Evolutionary conservation across 2,888 invertebrate genomes (phyloP).

Genomic region (Phaonia tiefii): DNA sequence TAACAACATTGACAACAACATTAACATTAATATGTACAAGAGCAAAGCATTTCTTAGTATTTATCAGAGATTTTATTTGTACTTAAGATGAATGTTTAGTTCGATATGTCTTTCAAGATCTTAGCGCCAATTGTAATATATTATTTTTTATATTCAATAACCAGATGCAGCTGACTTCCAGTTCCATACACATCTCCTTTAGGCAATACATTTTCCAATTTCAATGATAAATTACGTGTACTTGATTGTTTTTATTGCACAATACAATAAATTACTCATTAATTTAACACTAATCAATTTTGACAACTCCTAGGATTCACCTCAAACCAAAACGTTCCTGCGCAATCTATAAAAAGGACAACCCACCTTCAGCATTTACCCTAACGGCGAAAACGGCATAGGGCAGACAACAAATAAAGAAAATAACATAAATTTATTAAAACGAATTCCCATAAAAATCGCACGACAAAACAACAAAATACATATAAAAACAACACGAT

Average conservation of each 20-base stretch:
- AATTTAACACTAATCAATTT: constrained; percentile 65
- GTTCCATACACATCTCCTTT: too few relatives aligned
- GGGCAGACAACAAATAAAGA: constrained; percentile 34
- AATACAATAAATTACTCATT: constrained; percentile 46
- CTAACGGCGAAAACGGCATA: constrained; percentile 2
- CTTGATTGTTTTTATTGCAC: constrained; percentile 15
- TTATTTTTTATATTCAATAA: too few relatives aligned
- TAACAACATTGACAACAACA: too few relatives aligned
- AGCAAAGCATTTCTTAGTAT: too few relatives aligned
- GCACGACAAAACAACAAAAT: constrained; percentile 37
- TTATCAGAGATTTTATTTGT: too few relatives aligned
- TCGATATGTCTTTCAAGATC: too few relatives aligned
- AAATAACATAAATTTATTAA: constrained; percentile 62
- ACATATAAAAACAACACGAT: constrained; percentile 45
- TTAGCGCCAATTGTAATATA: too few relatives aligned
- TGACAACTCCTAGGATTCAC: constrained; percentile 32
- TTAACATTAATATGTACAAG: too few relatives aligned
- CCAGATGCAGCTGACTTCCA: too few relatives aligned
- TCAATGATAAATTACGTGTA: constrained; percentile 44
- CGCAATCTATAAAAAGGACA: neutral
- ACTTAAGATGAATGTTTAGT: too few relatives aligned
- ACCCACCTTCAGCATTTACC: neutral
- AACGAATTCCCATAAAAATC: constrained; percentile 63
- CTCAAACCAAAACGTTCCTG: neutral
- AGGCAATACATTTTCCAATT: too few relatives aligned